These are phyloP conservation scores for Ceratina japonica DNA, from an alignment of 1,140 invertebrate species.

Conservation along the genomic window DNA sequence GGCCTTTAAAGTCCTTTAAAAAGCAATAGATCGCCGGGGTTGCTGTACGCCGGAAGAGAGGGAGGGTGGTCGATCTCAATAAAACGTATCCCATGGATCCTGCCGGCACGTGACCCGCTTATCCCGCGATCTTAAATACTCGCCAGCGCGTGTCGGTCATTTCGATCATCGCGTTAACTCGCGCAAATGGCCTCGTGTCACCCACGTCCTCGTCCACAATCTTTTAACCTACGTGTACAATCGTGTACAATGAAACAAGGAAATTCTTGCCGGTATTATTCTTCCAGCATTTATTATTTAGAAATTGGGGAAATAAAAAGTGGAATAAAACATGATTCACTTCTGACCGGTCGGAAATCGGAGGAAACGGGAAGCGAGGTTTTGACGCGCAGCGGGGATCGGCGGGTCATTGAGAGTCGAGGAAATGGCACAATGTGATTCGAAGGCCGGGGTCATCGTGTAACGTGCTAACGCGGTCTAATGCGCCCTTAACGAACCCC, in stretches of 20 bases:
- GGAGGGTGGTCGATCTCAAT: constrained; percentile 50
- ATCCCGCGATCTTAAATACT: constrained; percentile 77
- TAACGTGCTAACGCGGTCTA: constrained; percentile 65
- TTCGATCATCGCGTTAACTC: constrained; percentile 71
- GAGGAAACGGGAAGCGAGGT: constrained; percentile 32
- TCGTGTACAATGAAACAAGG: no score
- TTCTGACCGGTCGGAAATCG: no score
- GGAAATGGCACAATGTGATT: constrained; percentile 62
- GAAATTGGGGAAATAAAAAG: no score
- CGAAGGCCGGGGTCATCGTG: constrained; percentile 61
- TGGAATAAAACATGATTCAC: no score
- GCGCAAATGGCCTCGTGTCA: constrained; percentile 66
- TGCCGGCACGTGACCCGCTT: constrained; percentile 73
- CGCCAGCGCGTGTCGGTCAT: constrained; percentile 71
- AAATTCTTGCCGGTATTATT: no score
- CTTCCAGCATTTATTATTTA: no score
- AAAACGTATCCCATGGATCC: constrained; percentile 60
- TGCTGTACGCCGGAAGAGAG: constrained; percentile 50
- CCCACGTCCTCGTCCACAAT: no score
- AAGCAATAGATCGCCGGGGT: constrained; percentile 72
- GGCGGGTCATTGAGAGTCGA: constrained; percentile 63
- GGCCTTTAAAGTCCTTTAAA: constrained; percentile 74
- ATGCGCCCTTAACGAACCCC: constrained; percentile 69
- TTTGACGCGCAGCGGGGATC: constrained; percentile 56
- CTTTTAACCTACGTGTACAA: no score